phyloP scores from a whole-genome alignment of 2,113 vertebrate genomes.

The Odocoileus hemionus region DNA sequence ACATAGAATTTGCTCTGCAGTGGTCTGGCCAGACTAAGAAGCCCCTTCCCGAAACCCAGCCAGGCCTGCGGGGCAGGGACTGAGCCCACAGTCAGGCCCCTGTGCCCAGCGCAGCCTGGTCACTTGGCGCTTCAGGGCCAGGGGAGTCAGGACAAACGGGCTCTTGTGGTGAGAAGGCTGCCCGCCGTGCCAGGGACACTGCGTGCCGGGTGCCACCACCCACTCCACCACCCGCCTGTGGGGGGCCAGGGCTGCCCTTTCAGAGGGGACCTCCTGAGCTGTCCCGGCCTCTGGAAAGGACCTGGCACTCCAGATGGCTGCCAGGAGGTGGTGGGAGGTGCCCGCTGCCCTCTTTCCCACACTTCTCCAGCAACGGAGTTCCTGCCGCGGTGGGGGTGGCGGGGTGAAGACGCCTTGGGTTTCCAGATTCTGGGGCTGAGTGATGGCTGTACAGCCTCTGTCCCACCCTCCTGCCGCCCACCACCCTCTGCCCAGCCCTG shows the following conservation, averaged over 20 bases:
- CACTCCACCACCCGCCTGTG: background rate
- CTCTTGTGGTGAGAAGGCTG: constrained; percentile 54
- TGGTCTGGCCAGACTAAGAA: background rate
- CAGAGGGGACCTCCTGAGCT: background rate
- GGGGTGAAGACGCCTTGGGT: too few species aligned
- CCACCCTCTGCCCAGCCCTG: background rate
- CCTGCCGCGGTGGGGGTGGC: rapidly evolving
- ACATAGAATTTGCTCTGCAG: background rate
- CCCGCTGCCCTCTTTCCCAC: constrained; percentile 12
- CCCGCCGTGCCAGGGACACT: constrained; percentile 53
- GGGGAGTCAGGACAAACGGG: constrained; percentile 43
- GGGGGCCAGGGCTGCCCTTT: background rate
- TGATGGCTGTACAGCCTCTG: background rate
- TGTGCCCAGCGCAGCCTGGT: background rate
- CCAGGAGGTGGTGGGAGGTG: background rate
- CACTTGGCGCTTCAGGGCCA: background rate
- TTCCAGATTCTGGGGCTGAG: background rate
- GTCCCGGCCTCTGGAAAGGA: background rate
- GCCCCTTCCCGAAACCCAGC: background rate
- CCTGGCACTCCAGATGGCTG: background rate
- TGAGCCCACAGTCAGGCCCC: background rate
- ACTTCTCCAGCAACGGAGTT: background rate
- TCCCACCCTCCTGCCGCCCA: background rate
- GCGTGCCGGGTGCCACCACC: constrained; percentile 4
- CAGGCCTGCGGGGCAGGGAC: too few species aligned